Conservation (phyloP, 2,888 invertebrate genomes). For the Ditylenchus weischeri region DNA sequence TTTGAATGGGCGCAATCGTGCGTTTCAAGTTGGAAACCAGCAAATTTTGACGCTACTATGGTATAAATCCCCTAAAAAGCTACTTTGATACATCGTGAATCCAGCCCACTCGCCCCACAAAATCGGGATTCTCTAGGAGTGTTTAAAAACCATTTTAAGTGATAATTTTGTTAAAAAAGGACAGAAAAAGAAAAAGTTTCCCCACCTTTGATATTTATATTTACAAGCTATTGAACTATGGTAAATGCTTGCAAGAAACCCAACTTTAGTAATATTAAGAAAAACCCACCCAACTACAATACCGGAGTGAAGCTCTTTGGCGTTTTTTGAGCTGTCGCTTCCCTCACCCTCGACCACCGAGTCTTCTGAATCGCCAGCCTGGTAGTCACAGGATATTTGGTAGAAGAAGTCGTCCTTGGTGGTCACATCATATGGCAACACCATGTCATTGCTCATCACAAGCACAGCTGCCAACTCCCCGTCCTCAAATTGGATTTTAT, state of each 20-base stretch:
- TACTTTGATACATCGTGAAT: no score
- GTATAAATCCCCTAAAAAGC: no score
- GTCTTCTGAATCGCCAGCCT: constrained; percentile 4
- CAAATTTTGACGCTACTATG: no score
- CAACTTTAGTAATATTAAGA: not conserved
- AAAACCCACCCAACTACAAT: constrained; percentile 49
- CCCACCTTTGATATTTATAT: no score
- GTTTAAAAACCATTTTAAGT: no score
- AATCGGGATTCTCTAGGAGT: no score
- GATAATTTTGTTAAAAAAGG: no score
- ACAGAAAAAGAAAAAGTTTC: not conserved
- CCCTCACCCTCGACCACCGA: constrained; percentile 34
- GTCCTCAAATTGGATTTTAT: constrained; percentile 34
- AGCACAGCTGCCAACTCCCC: constrained; percentile 47
- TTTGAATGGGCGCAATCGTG: no score
- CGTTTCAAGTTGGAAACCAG: no score
- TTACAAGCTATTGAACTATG: no score
- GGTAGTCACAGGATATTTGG: constrained; percentile 40
- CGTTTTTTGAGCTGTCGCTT: constrained; percentile 24
- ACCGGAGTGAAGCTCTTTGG: constrained; percentile 31
- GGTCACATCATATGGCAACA: constrained; percentile 56
- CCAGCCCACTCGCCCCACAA: no score
- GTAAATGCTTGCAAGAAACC: not conserved
- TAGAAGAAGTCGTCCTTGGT: constrained; percentile 56
- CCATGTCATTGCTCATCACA: constrained; percentile 53